Conservation (phyloP, 1,140 invertebrate species). For the Tetragonula clypearis region DNA sequence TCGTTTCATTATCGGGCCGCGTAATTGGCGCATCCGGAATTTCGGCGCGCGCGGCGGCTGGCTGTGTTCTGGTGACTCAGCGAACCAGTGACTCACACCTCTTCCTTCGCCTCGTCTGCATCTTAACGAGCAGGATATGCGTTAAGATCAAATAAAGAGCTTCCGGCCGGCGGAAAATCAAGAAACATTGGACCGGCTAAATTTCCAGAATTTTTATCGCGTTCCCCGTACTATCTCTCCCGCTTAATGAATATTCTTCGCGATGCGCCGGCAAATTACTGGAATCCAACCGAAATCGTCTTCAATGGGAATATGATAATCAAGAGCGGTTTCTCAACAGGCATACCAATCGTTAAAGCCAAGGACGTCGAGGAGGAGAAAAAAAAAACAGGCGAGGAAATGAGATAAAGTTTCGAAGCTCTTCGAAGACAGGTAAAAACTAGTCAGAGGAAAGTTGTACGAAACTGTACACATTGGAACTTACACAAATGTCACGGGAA, state of each 20-base stretch:
- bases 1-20: conserved; percentile 30
- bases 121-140: conserved; percentile 48
- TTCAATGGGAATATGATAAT: conserved; percentile 45
- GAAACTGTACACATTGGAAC: not conserved
- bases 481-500: no score
- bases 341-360: conserved; percentile 8
- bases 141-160: conserved; percentile 56
- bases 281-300: conserved; percentile 50
- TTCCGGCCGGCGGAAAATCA: conserved; percentile 35
- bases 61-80: conserved; percentile 27
- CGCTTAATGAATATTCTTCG: conserved; percentile 48
- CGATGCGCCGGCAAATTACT: conserved; percentile 33
- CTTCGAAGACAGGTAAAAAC: not conserved
- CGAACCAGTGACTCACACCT: conserved; percentile 43
- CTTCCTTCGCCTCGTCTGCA: conserved; percentile 39
- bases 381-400: not conserved
- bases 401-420: no score
- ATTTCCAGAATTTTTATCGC: conserved; percentile 46
- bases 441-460: not conserved
- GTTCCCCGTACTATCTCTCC: conserved; percentile 14
- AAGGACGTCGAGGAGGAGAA: no score
- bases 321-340: conserved; percentile 1
- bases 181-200: conserved; percentile 27
- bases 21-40: conserved; percentile 60
- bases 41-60: conserved; percentile 19